phyloP scores from a whole-genome alignment of 2,888 invertebrate genomes.

The Myopa testacea region DNA sequence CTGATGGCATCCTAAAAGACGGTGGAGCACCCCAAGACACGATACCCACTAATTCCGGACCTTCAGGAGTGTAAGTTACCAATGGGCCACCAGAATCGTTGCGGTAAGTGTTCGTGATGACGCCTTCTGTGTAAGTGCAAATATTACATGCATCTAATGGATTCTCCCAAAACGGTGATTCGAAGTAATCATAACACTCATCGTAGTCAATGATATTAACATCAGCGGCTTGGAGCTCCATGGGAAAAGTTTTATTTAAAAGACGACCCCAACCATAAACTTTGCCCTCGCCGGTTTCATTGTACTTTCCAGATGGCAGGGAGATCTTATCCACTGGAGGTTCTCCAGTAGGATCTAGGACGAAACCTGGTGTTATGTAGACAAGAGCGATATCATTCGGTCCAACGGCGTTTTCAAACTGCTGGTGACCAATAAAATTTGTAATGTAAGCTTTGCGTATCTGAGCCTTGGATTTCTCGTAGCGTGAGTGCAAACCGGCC shows the following conservation, averaged over 20 bases:
- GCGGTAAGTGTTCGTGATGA: constrained; percentile 54
- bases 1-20: constrained; percentile 62
- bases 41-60: constrained; percentile 65
- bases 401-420: constrained; percentile 60
- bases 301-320: constrained; percentile 40
- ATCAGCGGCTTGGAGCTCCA: not conserved
- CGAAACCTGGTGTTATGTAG: constrained; percentile 53
- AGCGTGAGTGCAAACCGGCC: constrained; percentile 63
- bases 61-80: constrained; percentile 51
- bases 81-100: constrained; percentile 58
- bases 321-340: not conserved
- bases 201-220: not conserved
- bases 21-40: constrained; percentile 69
- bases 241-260: not conserved
- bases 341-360: constrained; percentile 52
- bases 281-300: no score
- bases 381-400: constrained; percentile 72
- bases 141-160: constrained; percentile 49
- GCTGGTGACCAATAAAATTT: constrained; percentile 54
- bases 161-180: no score
- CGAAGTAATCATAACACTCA: constrained; percentile 34
- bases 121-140: constrained; percentile 59
- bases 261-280: not conserved
- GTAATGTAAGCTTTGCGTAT: not conserved
- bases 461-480: not conserved